Base-by-base conservation (phyloP, 1,140 invertebrate genomes). In the Mercenaria mercenaria region DNA sequence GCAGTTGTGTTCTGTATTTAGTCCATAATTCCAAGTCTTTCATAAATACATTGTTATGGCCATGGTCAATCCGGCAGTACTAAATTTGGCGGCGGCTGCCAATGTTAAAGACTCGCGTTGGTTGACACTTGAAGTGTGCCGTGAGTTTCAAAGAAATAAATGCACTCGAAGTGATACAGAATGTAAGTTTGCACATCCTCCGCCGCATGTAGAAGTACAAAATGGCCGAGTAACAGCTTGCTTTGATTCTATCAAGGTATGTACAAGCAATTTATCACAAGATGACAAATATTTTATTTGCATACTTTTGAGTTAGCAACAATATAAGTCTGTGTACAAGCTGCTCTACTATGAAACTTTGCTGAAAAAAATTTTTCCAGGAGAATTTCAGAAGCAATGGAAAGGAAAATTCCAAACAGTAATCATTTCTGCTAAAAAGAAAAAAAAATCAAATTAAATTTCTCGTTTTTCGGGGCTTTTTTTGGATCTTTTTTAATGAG, bases 221-320 rank as follows among this genome's bases (percentile, higher is more conserved):
- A 99, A 99, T 97, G 99, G 99, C 96, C 97, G 99, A 95, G 99
- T 99, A 94, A 99, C 99, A 91, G 99, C 99, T 93, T 99, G 99
- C 97, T 99, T 99, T 97, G 99, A 99, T 97, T 99, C 99, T 96
- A 99, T 99, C 96, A 99, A 99, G 99, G 99, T 99, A 97, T 97
- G 97, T 96, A 50, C 8, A 72, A 64, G 29, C 3, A 0, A 4
- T 56, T 56, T 11, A 15, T 29, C 10, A 6, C 6, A n/a, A 26
- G 11, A 64, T 47, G 15, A 8, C 6, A 47, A 8, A 47, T 8
- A 6, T 47, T 64, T 64, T 64, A 64, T 64, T 29, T 29, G 59
- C 59, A 64, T 64, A 64, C 8, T 29, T 29, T 64, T 29, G 26
- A 29, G 59, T 29, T 64, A 64, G 59, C 26, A 64, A 64, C 59